These are phyloP conservation scores for Brachyistius frenatus DNA, from an alignment of 2,113 vertebrate species.

Conservation along the genomic window DNA sequence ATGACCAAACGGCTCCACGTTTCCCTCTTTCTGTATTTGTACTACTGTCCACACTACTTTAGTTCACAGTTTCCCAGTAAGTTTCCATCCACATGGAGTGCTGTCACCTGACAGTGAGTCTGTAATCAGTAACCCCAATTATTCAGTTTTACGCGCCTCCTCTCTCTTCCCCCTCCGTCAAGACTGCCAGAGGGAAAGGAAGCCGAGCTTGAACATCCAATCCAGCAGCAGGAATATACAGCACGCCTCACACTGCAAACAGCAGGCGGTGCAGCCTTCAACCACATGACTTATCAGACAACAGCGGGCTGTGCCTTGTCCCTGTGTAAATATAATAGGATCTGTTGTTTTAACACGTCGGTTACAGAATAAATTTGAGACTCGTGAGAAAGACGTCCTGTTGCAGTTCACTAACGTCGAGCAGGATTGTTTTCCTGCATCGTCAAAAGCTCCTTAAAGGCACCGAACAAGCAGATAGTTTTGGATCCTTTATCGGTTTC, in stretches of 20 bases:
- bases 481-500: no score
- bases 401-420: neutral
- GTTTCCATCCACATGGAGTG: no score
- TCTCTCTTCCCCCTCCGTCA: neutral
- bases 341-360: neutral
- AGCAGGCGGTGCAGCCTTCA: neutral
- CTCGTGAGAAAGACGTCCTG: neutral
- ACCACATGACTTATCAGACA: neutral
- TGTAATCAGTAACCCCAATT: neutral
- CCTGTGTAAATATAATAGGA: neutral
- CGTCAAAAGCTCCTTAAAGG: neutral
- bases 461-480: no score
- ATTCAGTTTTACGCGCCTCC: neutral
- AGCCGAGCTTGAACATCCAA: neutral
- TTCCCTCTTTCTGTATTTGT: neutral
- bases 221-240: neutral
- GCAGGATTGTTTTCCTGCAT: neutral
- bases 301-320: slow-evolving; percentile 9
- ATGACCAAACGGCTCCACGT: no score
- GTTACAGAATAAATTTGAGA: slow-evolving; percentile 3
- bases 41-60: neutral
- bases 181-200: neutral
- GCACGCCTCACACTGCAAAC: neutral
- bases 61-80: neutral
- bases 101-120: slow-evolving; percentile 5